These are phyloP conservation scores for Teleopsis dalmanni DNA, from an alignment of 1,140 invertebrate species.

Conservation along the genomic window DNA sequence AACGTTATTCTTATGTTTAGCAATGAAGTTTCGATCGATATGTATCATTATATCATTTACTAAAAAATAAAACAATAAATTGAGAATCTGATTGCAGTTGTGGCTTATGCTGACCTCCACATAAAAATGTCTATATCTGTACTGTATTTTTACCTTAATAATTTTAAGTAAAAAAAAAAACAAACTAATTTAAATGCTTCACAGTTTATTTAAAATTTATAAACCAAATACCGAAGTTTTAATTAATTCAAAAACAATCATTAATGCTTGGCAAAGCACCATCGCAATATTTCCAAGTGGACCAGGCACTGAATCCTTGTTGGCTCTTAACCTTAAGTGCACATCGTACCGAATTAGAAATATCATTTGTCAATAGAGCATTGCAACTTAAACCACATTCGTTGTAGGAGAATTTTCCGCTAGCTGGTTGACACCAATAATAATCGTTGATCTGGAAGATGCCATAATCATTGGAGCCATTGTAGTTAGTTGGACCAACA, in stretches of 20 bases:
- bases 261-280: conserved; percentile 22
- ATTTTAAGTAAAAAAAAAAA: too few relatives aligned
- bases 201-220: too few relatives aligned
- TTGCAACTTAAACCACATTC: conserved; percentile 19
- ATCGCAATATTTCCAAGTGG: conserved; percentile 23
- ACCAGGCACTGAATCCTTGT: conserved; percentile 29
- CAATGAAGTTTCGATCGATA: too few relatives aligned
- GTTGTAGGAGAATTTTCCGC: conserved; percentile 20
- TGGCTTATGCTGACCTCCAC: too few relatives aligned
- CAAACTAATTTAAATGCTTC: too few relatives aligned
- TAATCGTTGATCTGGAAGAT: conserved; percentile 32
- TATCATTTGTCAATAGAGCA: conserved; percentile 16
- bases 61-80: too few relatives aligned
- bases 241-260: conserved; percentile 21
- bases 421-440: conserved; percentile 25
- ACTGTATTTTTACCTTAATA: too few relatives aligned
- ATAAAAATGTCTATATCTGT: too few relatives aligned
- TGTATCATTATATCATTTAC: too few relatives aligned
- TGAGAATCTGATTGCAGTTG: too few relatives aligned
- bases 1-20: too few relatives aligned
- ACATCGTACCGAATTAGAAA: conserved; percentile 18
- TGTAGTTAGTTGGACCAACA: conserved; percentile 18
- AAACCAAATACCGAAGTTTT: too few relatives aligned
- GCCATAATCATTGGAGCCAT: conserved; percentile 27
- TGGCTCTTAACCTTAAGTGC: conserved; percentile 19